Base-by-base conservation (phyloP, 2,888 invertebrate genomes). In the Phoenoteleia sp. region DNA sequence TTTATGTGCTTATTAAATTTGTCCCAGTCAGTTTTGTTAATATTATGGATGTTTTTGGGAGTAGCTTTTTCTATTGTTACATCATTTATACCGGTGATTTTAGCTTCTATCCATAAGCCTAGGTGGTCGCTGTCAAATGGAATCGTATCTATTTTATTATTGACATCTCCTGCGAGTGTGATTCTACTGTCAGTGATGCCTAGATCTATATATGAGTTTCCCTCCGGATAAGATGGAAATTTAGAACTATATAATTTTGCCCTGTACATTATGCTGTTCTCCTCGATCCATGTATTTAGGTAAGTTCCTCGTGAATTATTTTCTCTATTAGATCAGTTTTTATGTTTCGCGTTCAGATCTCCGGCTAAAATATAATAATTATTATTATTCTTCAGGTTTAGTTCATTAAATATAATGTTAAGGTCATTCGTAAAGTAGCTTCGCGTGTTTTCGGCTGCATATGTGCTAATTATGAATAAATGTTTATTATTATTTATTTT, bases 331-430 rank as follows among this genome's bases (percentile, higher is more conserved):
- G 5, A 9, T 66, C 64, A 76, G 3, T 45, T 25, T 56, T 0
- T 66, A 19, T 76, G 66, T 19, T 54, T 76, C 0, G 76, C 76
- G 19, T 76, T 66, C 15, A 76, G 11, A 23, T 76, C 76, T 0
- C 76, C 76, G 2, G 76, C 76, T 21, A 76, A 11, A 3, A 76
- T n/a, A 45, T 66, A 66, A 3, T 33, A 56, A 17, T 75, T 75
- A 15, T 75, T 64, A 1, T 0, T 13, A 5, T 45, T n/a, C 0
- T 27, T 9, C 21, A 75, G 19, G 1, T 75, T 56, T 54, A 75
- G 13, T 66, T 66, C 66, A 4, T 27, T 1, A 13, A 76, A 76
- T 6, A 76, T 76, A 6, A 7, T 2, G 21, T 76, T 66, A 25
- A 76, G 15, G n/a, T 76, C 47, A 21, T 66, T 19, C 23, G 21